These are phyloP conservation scores for Automeris io DNA, from an alignment of 2,888 invertebrate species.

Conservation along the genomic window DNA sequence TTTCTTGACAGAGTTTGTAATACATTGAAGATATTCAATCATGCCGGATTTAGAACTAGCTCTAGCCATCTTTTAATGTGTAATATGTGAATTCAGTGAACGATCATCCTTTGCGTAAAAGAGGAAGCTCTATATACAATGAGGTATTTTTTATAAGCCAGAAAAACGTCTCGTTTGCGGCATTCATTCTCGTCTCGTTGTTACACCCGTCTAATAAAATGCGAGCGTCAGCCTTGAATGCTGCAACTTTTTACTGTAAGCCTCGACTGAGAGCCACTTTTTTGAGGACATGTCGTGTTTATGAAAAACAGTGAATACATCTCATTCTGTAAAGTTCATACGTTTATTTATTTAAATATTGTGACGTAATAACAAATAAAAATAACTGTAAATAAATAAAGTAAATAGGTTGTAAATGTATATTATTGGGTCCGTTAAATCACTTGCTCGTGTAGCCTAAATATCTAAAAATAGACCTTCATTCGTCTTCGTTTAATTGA, in stretches of 20 bases:
- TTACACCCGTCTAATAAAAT: slow-evolving; percentile 62
- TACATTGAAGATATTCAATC: slow-evolving; percentile 56
- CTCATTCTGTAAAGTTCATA: slow-evolving; percentile 2
- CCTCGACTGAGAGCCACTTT: slow-evolving; percentile 38
- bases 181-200: no score
- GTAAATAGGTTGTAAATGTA: no score
- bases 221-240: slow-evolving; percentile 45
- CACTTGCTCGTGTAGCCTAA: no score
- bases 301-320: slow-evolving; percentile 52
- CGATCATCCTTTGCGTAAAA: slow-evolving; percentile 32
- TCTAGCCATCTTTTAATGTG: slow-evolving; percentile 48
- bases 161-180: slow-evolving; percentile 49
- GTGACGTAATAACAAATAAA: no score
- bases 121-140: slow-evolving; percentile 31
- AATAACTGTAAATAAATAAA: no score
- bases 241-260: slow-evolving; percentile 56
- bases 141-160: slow-evolving; percentile 31
- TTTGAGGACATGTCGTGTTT: slow-evolving; percentile 49
- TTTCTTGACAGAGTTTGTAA: no score
- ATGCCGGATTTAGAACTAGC: slow-evolving; percentile 49
- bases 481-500: no score
- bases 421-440: no score
- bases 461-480: no score
- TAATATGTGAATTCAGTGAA: slow-evolving; percentile 31
- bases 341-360: no score